Evolutionary conservation across 2,888 invertebrate species (phyloP).

Genomic region (Eupsilia transversa): DNA sequence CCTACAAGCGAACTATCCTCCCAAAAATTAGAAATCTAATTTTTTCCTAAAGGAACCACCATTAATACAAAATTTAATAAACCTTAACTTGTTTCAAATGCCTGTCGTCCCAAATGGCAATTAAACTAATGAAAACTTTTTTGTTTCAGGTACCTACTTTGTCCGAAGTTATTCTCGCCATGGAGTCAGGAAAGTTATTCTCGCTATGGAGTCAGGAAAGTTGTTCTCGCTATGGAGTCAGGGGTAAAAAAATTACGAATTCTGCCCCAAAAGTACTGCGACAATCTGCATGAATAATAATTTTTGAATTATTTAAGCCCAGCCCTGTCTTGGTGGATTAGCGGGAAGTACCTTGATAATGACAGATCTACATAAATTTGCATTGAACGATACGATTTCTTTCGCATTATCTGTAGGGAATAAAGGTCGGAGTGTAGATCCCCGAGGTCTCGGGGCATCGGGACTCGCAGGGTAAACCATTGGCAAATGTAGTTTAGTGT

Average conservation of each 20-base stretch:
- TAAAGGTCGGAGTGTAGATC: constrained; percentile 37
- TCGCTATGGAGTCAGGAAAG: constrained; percentile 33
- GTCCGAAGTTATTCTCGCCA: constrained; percentile 30
- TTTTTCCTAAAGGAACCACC: constrained; percentile 2
- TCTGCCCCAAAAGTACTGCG: constrained; percentile 50
- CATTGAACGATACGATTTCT: constrained; percentile 68
- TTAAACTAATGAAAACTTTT: constrained; percentile 64
- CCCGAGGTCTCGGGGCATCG: background rate
- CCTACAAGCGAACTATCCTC: background rate
- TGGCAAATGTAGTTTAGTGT: background rate
- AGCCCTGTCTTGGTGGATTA: constrained; percentile 77
- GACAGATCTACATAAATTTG: constrained; percentile 78
- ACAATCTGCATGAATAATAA: constrained; percentile 82
- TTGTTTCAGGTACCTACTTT: constrained; percentile 67
- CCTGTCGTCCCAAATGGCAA: constrained; percentile 51
- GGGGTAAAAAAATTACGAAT: constrained; percentile 42
- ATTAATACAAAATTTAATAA: constrained; percentile 53
- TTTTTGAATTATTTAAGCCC: constrained; percentile 77
- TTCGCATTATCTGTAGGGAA: constrained; percentile 60
- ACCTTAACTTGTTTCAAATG: constrained; percentile 53
- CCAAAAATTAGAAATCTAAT: background rate
- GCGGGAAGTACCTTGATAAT: constrained; percentile 69
- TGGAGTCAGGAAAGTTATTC: constrained; percentile 48
- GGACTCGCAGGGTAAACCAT: background rate
- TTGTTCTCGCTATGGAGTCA: constrained; percentile 37